Evolutionary conservation across 2,797 vertebrate genomes (phyloP).

Genomic region (Pyrocephalus nanus): DNA sequence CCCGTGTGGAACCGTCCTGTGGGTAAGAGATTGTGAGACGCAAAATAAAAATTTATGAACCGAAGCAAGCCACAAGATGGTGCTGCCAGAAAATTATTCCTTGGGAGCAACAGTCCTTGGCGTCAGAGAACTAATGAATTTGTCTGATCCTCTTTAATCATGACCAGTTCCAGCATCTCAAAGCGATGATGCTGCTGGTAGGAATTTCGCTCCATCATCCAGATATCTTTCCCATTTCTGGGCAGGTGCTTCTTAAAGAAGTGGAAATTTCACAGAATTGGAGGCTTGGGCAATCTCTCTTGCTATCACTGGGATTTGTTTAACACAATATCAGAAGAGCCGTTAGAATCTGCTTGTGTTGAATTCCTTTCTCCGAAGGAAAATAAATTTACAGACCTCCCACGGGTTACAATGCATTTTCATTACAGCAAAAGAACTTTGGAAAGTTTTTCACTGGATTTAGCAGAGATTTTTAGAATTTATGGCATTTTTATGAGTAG

Average conservation of each 20-base stretch:
- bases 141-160: not conserved
- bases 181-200: not conserved
- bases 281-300: not conserved
- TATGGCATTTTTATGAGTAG: not conserved
- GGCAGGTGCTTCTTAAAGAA: not conserved
- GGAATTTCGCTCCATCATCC: not conserved
- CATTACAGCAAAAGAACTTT: not conserved
- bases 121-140: not conserved
- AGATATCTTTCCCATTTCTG: not conserved
- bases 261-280: not conserved
- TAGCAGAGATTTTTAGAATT: not conserved
- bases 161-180: not conserved
- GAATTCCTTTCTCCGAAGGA: not conserved
- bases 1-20: not conserved
- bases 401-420: not conserved
- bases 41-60: not conserved
- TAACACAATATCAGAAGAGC: not conserved
- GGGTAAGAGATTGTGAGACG: not conserved
- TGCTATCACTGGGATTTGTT: rapidly evolving
- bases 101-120: not conserved
- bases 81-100: not conserved
- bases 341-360: not conserved
- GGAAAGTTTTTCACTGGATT: not conserved
- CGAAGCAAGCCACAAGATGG: conserved; percentile 46
- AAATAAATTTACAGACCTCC: not conserved